Evolutionary conservation across 2,113 vertebrate genomes (phyloP).

Genomic region (Himantopus leucocephalus): DNA sequence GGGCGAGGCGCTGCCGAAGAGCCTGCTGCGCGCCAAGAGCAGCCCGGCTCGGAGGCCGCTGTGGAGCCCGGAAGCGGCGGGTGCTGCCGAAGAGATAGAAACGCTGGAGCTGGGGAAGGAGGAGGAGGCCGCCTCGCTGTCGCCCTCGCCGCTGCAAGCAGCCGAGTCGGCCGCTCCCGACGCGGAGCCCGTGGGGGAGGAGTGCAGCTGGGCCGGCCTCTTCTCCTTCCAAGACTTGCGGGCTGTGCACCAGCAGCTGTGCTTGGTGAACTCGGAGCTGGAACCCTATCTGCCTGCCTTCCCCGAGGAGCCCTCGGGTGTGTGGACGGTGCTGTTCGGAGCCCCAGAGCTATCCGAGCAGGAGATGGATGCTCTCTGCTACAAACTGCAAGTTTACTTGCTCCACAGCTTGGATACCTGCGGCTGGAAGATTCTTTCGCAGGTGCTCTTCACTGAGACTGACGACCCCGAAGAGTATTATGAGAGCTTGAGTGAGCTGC

Average conservation of each 20-base stretch:
- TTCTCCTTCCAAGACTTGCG: conserved; percentile 91
- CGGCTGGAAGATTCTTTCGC: conserved; percentile 92
- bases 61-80: background rate
- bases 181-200: conserved; percentile 62
- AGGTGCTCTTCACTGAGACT: conserved; percentile 87
- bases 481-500: conserved; percentile 89
- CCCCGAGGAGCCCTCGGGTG: conserved; percentile 85
- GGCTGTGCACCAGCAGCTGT: conserved; percentile 85
- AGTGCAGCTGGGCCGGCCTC: conserved; percentile 91
- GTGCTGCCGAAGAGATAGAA: conserved; percentile 70
- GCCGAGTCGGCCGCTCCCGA: background rate
- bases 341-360: conserved; percentile 69
- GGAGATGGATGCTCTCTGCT: conserved; percentile 82
- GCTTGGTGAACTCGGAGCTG: conserved; percentile 87
- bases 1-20: background rate
- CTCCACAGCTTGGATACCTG: conserved; percentile 90
- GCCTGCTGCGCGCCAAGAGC: background rate
- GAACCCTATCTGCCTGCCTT: conserved; percentile 85
- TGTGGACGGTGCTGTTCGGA: conserved; percentile 89
- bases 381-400: conserved; percentile 90
- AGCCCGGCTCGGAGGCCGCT: background rate
- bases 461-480: conserved; percentile 92
- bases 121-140: conserved; percentile 29
- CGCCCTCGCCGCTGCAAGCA: conserved; percentile 39
- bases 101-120: conserved; percentile 71